Percentiles rank a stretch among this genome's conserved stretches.
These are phyloP conservation scores for Sebastes itinus DNA, from an alignment of 2,797 vertebrate genomes.

Conservation along the genomic window DNA sequence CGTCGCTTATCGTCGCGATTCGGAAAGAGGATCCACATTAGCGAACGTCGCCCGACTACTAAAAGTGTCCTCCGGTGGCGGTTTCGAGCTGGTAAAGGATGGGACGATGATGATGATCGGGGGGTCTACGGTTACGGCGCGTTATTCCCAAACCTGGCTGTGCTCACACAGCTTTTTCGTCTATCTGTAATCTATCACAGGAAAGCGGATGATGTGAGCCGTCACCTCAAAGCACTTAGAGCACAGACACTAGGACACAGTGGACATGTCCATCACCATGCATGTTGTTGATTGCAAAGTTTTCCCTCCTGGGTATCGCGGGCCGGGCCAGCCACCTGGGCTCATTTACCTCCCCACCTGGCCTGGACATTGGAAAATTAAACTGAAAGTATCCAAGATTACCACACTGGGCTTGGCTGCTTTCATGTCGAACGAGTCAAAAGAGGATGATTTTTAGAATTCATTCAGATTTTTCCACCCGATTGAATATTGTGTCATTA, in stretches of 20 bases:
- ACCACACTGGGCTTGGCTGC: background rate
- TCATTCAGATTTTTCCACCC: slow-evolving; percentile 25
- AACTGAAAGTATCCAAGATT: slow-evolving; percentile 25
- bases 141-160: slow-evolving; percentile 48
- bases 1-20: slow-evolving; percentile 81
- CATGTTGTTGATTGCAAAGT: slow-evolving; percentile 30
- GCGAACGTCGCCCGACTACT: slow-evolving; percentile 45
- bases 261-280: slow-evolving; percentile 46
- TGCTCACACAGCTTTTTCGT: slow-evolving; percentile 39
- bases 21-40: slow-evolving; percentile 81
- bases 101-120: slow-evolving; percentile 19
- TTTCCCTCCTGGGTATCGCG: slow-evolving; percentile 30
- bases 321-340: slow-evolving; percentile 54
- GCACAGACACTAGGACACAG: slow-evolving; percentile 8
- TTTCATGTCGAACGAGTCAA: slow-evolving; percentile 11
- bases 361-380: slow-evolving; percentile 39
- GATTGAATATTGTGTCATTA: slow-evolving; percentile 10
- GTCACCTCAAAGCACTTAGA: slow-evolving; percentile 40
- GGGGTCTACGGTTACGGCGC: slow-evolving; percentile 61
- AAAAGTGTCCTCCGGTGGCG: slow-evolving; percentile 59
- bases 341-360: slow-evolving; percentile 58
- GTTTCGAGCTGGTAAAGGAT: slow-evolving; percentile 43
- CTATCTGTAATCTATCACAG: slow-evolving; percentile 49
- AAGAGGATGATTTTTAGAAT: slow-evolving; percentile 8
- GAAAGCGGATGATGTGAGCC: slow-evolving; percentile 23